phyloP scores from a whole-genome alignment of 2,113 vertebrate species.

The Apodemus sylvaticus region DNA sequence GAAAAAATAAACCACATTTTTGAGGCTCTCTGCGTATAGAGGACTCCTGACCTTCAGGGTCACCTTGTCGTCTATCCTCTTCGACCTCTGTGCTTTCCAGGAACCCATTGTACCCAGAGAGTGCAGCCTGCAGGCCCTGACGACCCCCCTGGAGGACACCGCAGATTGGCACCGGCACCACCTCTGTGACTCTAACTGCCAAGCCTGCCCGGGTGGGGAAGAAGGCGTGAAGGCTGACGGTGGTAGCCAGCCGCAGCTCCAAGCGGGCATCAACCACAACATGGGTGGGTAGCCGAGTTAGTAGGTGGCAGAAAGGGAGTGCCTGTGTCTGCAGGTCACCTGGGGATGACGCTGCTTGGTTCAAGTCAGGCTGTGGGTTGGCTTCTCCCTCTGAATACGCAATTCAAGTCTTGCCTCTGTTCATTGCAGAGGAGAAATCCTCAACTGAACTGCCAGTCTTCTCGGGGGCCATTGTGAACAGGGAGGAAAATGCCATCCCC shows the following conservation, averaged over 20 bases:
- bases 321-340: not conserved
- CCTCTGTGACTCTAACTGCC: conserved; percentile 64
- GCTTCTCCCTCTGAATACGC: not conserved
- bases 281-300: not conserved
- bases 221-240: rapidly evolving
- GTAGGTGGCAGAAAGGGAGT: not conserved
- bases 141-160: not conserved
- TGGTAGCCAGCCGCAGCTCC: not conserved
- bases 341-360: not conserved
- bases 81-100: conserved; percentile 24
- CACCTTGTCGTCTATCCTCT: not conserved
- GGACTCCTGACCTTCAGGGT: not conserved
- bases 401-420: not conserved
- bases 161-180: conserved; percentile 49
- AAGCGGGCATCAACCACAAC: not conserved
- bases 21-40: not conserved
- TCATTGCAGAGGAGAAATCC: conserved; percentile 59
- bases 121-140: not conserved
- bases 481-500: not conserved
- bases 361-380: not conserved
- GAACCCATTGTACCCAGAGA: not conserved
- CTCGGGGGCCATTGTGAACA: not conserved
- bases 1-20: not conserved
- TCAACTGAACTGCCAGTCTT: not conserved
- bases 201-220: conserved; percentile 44